Conservation (phyloP, 92 coral and sea anemone genomes). For the Umimayanthus kanabou region DNA sequence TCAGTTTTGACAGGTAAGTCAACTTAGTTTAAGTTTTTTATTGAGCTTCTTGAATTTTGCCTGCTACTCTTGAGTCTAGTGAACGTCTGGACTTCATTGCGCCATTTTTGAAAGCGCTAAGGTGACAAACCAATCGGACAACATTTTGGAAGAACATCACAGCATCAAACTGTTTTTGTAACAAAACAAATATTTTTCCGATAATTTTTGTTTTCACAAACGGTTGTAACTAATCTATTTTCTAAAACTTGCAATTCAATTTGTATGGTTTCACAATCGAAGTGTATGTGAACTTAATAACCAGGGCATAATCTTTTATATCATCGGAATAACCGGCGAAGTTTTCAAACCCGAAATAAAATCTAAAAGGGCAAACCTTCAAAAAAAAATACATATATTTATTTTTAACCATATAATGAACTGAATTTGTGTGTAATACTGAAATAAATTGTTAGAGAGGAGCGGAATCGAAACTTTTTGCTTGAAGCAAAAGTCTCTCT, state of each 20-base stretch:
- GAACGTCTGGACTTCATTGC: background rate
- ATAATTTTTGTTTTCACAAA: too few relatives aligned
- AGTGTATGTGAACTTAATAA: background rate
- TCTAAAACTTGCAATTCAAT: background rate
- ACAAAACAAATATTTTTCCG: background rate
- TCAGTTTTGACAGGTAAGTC: conserved; percentile 70
- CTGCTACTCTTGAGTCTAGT: background rate
- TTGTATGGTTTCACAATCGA: background rate
- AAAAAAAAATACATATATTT: background rate
- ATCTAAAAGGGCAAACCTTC: background rate
- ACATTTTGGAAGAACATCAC: background rate
- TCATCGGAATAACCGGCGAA: background rate
- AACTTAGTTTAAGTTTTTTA: background rate
- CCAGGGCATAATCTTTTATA: background rate
- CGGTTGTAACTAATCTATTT: background rate
- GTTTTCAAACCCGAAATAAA: background rate
- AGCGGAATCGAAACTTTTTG: background rate
- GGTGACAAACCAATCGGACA: background rate
- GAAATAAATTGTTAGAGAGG: too few relatives aligned
- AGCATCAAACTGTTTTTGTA: background rate
- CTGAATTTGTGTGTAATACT: background rate
- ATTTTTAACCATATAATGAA: background rate
- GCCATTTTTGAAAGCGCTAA: background rate
- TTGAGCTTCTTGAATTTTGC: background rate
- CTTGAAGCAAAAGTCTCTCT: too few relatives aligned